Base-by-base conservation (phyloP, 53 echinoderm and acorn worm species). In the Luidia sarsii region DNA sequence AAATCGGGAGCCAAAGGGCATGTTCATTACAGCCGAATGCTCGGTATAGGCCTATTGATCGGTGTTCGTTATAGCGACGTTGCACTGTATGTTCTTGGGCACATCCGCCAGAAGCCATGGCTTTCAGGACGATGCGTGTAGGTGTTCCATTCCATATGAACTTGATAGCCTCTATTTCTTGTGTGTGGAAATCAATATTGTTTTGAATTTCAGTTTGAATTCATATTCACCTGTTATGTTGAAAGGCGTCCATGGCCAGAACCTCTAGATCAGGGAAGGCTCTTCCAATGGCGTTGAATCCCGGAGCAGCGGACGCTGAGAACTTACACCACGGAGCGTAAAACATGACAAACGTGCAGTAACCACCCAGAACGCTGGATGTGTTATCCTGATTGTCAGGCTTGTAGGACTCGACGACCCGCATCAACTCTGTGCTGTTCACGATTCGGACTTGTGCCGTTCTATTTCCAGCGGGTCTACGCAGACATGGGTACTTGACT, bases 291-390 rank as follows among this genome's bases (percentile, higher is more conserved):
- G 96, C 96, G 71, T 93, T 95, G 77, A 88, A 87, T 41, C 86
- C 57, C 5, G 96, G 92, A 0, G 92, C 96, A 30, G 82, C 90
- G 16, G 68, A 62, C 1, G 85, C 84, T 11, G 92, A 92, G 62
- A 95, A 95, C 51, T 84, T 80, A 60, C 96, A 95, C 82, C 88
- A 85, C 2, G 87, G 90, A 46, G 96, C 93, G 82, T 81, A 95
- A 31, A 95, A 95, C 85, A 95, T 84, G 10, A 95, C 96, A 36
- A 95, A 69, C 3, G 88, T 88, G 48, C 96, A 95, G 18, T 84
- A 73, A 2, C 73, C 84, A 11, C 73, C 73, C 20, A 64, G 38
- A 1, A 19, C 35, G 43, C 39, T 84, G 38, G 69, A 52, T 19
- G 63, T 36, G 20, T 69, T 73, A 35, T 50, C 54, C 13, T 34